These are phyloP conservation scores for Orbicella faveolata DNA, from an alignment of 64 coral and sea anemone species.

Conservation along the genomic window DNA sequence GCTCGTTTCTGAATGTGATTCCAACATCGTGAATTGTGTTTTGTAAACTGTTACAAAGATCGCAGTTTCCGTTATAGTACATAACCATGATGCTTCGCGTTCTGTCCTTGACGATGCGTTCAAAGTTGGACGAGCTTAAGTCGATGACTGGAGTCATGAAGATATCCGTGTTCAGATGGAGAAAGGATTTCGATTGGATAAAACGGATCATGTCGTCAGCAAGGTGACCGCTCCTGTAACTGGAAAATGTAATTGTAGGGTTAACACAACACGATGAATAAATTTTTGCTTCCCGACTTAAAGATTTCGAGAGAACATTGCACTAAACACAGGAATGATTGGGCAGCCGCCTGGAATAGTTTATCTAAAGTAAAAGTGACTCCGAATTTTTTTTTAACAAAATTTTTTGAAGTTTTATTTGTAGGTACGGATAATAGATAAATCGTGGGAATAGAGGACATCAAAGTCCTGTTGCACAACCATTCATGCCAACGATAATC, in stretches of 20 bases:
- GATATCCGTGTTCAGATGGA: slow-evolving; percentile 58
- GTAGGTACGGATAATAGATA: no score
- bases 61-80: slow-evolving; percentile 85
- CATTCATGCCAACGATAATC: no score
- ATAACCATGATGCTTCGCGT: slow-evolving; percentile 72
- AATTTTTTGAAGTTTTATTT: no score
- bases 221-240: slow-evolving; percentile 69
- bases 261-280: not conserved
- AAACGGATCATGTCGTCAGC: slow-evolving; percentile 78
- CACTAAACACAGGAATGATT: no score
- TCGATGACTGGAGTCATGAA: slow-evolving; percentile 84
- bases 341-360: no score
- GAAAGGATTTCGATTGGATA: slow-evolving; percentile 63
- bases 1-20: slow-evolving; percentile 81
- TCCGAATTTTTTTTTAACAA: no score
- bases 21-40: slow-evolving; percentile 48
- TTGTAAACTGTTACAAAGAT: slow-evolving; percentile 74
- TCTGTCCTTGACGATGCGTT: slow-evolving; percentile 84
- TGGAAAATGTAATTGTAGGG: not conserved
- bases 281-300: not conserved
- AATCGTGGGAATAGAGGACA: no score
- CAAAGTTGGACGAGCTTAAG: slow-evolving; percentile 84
- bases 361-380: no score
- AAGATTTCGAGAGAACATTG: no score
- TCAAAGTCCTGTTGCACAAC: no score